Base-by-base conservation (phyloP, 2,888 invertebrate species). In the Drosophila kanekoi region DNA sequence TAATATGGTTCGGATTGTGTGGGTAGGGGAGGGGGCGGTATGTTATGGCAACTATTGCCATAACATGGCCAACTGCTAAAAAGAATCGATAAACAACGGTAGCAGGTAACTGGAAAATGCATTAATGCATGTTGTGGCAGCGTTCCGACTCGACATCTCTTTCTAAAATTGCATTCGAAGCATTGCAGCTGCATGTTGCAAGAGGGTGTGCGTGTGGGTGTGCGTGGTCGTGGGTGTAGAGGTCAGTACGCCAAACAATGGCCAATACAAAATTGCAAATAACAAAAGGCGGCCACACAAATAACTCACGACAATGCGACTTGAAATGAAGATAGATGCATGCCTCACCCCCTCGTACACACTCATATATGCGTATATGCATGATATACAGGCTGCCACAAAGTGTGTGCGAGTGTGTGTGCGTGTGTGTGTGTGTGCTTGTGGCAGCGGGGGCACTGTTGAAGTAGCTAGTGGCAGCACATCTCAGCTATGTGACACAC, bases 251-350 rank as follows among this genome's bases (percentile, higher is more conserved):
- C 23, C 63, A 59, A 54, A 71, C 77, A 75, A 77, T 76, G 74
- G 45, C 48, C 69, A 64, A 76, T 72, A 73, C 68, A 72, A 77
- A 69, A 65, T 77, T 51, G 67, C 69, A 80, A 77, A 69, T 70
- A 80, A 77, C 69, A 77, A 77, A 70, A 80, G 68, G 59, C 68
- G 69, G 59, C 61, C 68, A 72, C 73, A 84, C 86, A 86, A 88
- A 88, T 86, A 83, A 83, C 87, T 80, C 81, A 72, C 56, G 63
- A 89, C 89, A 87, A 85, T 84, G 87, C 69, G 58, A 72, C 72
- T 81, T 64, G 75, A 75, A 81, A 79, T 81, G 79, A 79, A 79
- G 79, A 79, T 76, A 61, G 75, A 78, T 76, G 75, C 75, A 67
- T 13, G 3, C 9, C 16, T 10, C 13, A 1, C 5, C 9, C 10